Conservation (phyloP, 2,888 invertebrate species). For the Clanis bilineata region DNA sequence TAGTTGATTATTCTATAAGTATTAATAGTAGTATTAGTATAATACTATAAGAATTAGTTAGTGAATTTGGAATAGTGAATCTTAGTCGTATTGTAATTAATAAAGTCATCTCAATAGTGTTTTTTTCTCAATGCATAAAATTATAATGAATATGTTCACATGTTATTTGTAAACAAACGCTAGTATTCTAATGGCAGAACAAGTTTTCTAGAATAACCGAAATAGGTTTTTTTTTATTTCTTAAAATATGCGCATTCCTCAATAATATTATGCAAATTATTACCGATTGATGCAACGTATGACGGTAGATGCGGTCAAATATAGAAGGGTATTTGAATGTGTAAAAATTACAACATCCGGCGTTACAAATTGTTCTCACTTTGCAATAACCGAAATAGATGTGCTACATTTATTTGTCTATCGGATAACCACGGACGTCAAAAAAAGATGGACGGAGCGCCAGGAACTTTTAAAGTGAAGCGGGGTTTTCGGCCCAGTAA, state of each 20-base stretch:
- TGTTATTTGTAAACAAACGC: constrained; percentile 1
- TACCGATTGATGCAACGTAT: background rate
- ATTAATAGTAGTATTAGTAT: too few relatives aligned
- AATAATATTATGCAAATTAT: background rate
- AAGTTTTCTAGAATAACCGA: background rate
- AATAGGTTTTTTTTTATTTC: background rate
- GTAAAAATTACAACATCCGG: background rate
- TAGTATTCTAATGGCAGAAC: background rate
- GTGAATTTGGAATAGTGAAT: too few relatives aligned
- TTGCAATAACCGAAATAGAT: background rate
- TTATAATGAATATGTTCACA: background rate
- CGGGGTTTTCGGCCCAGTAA: too few relatives aligned
- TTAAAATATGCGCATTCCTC: background rate
- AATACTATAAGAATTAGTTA: too few relatives aligned
- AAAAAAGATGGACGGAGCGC: too few relatives aligned
- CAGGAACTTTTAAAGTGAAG: too few relatives aligned
- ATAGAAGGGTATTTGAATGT: background rate
- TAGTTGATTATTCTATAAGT: too few relatives aligned
- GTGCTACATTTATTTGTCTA: background rate
- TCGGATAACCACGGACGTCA: too few relatives aligned
- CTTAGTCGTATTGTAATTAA: too few relatives aligned
- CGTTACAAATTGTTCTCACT: background rate
- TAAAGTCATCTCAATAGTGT: too few relatives aligned
- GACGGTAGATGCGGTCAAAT: background rate
- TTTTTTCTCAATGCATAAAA: background rate